Percentiles rank a stretch among this genome's conserved stretches.
Evolutionary conservation across 2,113 vertebrate species (phyloP).

Genomic region (Oreochromis aureus): DNA sequence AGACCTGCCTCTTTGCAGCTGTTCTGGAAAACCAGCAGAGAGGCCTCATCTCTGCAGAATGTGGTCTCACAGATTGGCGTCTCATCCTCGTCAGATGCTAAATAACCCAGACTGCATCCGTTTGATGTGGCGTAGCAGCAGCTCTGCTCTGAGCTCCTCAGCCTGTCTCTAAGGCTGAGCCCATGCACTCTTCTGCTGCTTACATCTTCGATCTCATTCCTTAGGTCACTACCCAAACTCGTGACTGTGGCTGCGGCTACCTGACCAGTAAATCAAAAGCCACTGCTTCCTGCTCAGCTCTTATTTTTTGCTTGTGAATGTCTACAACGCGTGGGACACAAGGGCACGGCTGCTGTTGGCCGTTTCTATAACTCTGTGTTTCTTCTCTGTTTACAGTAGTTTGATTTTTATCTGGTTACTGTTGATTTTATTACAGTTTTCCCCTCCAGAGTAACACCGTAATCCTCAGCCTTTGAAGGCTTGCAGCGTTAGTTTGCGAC

Average conservation of each 20-base stretch:
- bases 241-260: accelerated
- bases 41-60: neutral
- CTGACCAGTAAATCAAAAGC: neutral
- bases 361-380: accelerated
- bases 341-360: neutral
- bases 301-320: neutral
- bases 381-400: neutral
- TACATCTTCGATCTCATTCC: neutral
- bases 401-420: neutral
- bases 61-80: neutral
- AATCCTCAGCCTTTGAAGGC: neutral
- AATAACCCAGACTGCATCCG: neutral
- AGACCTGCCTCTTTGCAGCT: neutral
- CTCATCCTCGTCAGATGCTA: neutral
- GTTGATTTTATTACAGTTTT: neutral
- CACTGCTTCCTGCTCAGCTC: neutral
- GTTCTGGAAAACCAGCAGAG: neutral
- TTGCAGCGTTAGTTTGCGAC: neutral
- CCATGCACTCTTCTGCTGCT: neutral
- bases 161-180: accelerated
- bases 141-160: neutral
- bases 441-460: accelerated
- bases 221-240: neutral
- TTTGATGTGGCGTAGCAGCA: neutral
- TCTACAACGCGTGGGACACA: neutral